These are phyloP conservation scores for Bacillus rossius DNA, from an alignment of 1,140 invertebrate species.

Conservation along the genomic window DNA sequence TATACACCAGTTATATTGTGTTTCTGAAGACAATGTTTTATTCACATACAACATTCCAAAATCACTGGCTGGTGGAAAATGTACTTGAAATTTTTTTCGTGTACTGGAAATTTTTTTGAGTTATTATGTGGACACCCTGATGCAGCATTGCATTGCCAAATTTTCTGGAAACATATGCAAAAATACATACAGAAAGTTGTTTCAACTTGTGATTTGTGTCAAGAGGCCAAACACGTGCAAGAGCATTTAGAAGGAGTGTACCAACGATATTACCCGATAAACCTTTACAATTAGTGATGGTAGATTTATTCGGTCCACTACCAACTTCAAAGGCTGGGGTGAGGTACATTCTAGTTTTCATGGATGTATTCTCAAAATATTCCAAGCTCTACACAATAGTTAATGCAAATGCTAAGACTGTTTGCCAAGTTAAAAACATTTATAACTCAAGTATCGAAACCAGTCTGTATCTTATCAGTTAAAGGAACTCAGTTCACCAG, in stretches of 20 bases:
- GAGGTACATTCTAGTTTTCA: neutral
- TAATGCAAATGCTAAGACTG: neutral
- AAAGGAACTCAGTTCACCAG: neutral
- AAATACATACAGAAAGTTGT: neutral
- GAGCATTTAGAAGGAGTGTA: neutral
- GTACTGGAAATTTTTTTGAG: too few species aligned
- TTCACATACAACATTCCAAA: too few species aligned
- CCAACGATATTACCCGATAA: neutral
- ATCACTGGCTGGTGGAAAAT: too few species aligned
- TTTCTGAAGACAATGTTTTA: too few species aligned
- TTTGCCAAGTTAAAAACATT: neutral
- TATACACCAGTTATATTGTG: too few species aligned
- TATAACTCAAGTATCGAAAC: neutral
- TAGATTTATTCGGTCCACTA: neutral
- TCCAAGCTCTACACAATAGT: neutral
- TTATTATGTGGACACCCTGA: too few species aligned
- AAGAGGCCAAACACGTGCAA: neutral
- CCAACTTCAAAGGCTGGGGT: neutral
- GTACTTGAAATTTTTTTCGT: too few species aligned
- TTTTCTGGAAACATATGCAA: conserved; percentile 6
- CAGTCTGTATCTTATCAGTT: neutral
- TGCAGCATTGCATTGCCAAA: too few species aligned
- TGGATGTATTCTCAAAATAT: neutral
- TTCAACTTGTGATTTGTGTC: neutral
- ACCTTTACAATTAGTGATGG: neutral